Percentiles rank a stretch among this genome's conserved stretches.
phyloP scores from a whole-genome alignment of 2,888 invertebrate genomes.

The Mycalesis mineus region DNA sequence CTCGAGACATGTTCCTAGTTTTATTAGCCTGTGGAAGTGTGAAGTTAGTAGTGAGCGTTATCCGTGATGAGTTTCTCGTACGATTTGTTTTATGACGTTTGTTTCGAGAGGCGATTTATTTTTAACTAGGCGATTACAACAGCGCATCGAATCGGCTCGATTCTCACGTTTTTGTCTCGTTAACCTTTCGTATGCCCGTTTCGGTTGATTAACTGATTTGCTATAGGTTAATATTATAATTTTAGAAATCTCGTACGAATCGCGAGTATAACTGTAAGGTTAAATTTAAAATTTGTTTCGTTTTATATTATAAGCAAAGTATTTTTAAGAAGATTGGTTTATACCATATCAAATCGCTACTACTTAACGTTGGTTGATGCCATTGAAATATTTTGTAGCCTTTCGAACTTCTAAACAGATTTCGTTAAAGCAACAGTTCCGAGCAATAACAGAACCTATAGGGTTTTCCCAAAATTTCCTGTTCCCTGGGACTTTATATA shows the following conservation, averaged over 20 bases:
- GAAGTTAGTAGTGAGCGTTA: conserved; percentile 33
- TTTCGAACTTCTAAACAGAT: too few relatives aligned
- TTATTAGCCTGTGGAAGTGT: conserved; percentile 40
- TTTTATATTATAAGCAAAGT: too few relatives aligned
- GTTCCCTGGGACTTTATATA: too few relatives aligned
- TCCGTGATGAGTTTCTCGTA: conserved; percentile 47
- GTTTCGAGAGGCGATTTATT: conserved; percentile 56
- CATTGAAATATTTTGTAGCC: too few relatives aligned
- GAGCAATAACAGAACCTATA: too few relatives aligned
- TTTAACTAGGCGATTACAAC: conserved; percentile 63
- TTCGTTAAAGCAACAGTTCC: too few relatives aligned
- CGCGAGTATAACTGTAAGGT: conserved; percentile 1
- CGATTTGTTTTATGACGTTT: conserved; percentile 66
- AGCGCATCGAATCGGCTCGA: conserved; percentile 53
- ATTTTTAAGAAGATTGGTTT: too few relatives aligned
- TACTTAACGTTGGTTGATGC: too few relatives aligned
- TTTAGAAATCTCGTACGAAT: conserved; percentile 35
- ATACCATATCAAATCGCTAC: too few relatives aligned
- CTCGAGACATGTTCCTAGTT: conserved; percentile 30
- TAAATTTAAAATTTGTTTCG: background rate
- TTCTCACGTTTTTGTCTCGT: conserved; percentile 75
- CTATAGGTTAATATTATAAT: conserved; percentile 52
- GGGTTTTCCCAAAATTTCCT: too few relatives aligned
- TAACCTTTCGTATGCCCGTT: conserved; percentile 49
- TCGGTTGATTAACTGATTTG: conserved; percentile 58